Evolutionary conservation across 2,797 vertebrate species (phyloP).

Genomic region (Oceanodroma leucorhoa): DNA sequence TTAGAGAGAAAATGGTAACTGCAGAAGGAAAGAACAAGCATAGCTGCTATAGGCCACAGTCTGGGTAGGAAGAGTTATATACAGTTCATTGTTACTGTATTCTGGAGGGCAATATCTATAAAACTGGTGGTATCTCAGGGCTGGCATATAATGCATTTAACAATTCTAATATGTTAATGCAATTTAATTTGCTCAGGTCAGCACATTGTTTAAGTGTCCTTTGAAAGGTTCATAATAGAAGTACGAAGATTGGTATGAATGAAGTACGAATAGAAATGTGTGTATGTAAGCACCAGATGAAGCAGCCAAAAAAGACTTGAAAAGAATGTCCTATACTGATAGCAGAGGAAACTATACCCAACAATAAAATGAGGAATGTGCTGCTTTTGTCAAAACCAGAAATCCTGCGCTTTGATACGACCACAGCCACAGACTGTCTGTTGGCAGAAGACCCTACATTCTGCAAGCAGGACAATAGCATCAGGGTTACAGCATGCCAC

Average conservation of each 20-base stretch:
- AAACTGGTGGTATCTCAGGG: not conserved
- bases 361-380: not conserved
- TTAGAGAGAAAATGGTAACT: not conserved
- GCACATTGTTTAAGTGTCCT: not conserved
- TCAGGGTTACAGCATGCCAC: not conserved
- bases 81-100: not conserved
- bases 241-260: not conserved
- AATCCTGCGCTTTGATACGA: accelerated
- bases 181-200: not conserved
- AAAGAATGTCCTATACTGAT: not conserved
- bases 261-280: not conserved
- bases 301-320: not conserved
- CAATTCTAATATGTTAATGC: not conserved
- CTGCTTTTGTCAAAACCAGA: not conserved
- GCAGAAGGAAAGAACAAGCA: not conserved
- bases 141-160: not conserved
- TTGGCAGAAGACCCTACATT: not conserved
- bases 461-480: not conserved
- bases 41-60: not conserved
- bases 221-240: not conserved
- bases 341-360: not conserved
- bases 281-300: not conserved
- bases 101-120: not conserved
- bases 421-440: accelerated
- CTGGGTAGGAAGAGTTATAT: not conserved